Conservation (phyloP, 2,797 vertebrate species). For the Centropyge bicolor region DNA sequence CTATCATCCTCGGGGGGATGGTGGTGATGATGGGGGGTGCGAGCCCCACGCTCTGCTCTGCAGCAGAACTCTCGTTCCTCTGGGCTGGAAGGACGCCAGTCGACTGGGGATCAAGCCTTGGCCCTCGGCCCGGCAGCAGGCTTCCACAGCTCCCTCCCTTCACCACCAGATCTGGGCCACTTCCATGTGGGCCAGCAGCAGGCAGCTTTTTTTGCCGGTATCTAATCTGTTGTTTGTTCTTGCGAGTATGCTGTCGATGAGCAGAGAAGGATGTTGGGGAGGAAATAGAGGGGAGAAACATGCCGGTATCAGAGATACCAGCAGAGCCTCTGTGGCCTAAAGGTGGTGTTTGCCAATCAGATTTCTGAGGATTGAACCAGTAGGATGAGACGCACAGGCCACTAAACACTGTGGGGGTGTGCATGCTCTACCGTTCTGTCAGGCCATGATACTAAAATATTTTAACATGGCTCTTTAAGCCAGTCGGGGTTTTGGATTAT, state of each 20-base stretch:
- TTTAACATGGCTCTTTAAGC: conserved; percentile 34
- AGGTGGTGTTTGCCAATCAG: conserved; percentile 72
- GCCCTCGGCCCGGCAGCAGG: conserved; percentile 75
- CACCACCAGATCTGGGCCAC: conserved; percentile 80
- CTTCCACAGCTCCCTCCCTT: conserved; percentile 75
- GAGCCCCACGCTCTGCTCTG: conserved; percentile 68
- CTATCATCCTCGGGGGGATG: conserved; percentile 78
- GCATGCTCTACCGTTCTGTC: conserved; percentile 30
- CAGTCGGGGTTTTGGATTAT: conserved; percentile 29
- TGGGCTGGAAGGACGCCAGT: conserved; percentile 82
- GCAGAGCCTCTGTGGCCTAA: conserved; percentile 56
- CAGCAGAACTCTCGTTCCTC: conserved; percentile 75
- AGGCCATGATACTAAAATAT: conserved; percentile 29
- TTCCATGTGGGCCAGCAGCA: conserved; percentile 82
- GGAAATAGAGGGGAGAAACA: conserved; percentile 66
- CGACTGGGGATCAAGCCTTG: conserved; percentile 79
- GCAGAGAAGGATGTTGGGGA: conserved; percentile 68
- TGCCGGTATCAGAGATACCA: conserved; percentile 69
- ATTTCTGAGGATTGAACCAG: conserved; percentile 62
- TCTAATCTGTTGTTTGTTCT: conserved; percentile 82
- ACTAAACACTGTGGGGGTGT: conserved; percentile 25
- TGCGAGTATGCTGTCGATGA: conserved; percentile 73
- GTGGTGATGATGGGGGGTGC: conserved; percentile 50
- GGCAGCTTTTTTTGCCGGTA: conserved; percentile 61
- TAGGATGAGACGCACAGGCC: conserved; percentile 47